Percentiles rank a stretch among this genome's conserved stretches.
These are phyloP conservation scores for Donacobius atricapilla DNA, from an alignment of 2,113 vertebrate genomes.

Conservation along the genomic window DNA sequence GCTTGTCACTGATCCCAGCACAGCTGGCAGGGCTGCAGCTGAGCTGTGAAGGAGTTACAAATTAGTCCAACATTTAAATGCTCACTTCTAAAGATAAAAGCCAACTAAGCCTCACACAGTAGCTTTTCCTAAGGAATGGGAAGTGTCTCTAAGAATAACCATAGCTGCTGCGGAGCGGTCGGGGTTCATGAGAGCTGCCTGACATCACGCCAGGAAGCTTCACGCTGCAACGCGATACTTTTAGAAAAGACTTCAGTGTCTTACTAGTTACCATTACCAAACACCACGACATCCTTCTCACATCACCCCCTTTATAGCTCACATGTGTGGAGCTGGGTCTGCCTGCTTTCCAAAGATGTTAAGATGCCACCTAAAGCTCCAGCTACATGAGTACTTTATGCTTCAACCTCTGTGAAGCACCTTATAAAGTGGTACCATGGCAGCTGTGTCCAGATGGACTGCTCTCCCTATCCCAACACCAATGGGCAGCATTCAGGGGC, in stretches of 20 bases:
- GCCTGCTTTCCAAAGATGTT: not conserved
- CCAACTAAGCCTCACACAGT: not conserved
- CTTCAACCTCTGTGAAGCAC: not conserved
- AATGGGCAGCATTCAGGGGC: not conserved
- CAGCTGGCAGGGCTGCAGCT: conserved; percentile 49
- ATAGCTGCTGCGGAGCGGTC: not conserved
- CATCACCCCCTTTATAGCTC: not conserved
- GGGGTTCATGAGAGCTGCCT: not conserved
- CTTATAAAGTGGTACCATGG: not conserved
- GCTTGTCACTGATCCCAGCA: conserved; percentile 18
- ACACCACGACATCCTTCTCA: not conserved
- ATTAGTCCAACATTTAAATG: conserved; percentile 51
- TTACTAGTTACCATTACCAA: not conserved
- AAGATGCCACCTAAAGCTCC: not conserved
- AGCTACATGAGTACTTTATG: not conserved
- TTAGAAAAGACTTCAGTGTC: not conserved
- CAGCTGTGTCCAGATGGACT: not conserved
- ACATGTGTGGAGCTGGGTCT: not conserved
- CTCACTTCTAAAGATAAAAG: conserved; percentile 41
- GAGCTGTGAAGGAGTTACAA: conserved; percentile 37
- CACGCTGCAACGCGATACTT: not conserved
- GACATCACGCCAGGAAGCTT: conserved; percentile 15
- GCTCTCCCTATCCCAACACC: not conserved
- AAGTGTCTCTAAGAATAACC: conserved; percentile 36
- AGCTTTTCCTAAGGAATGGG: conserved; percentile 43